Percentiles rank a stretch among this genome's conserved stretches.
phyloP scores from a whole-genome alignment of 92 coral and sea anemone genomes.

The Epizoanthus scotinus region DNA sequence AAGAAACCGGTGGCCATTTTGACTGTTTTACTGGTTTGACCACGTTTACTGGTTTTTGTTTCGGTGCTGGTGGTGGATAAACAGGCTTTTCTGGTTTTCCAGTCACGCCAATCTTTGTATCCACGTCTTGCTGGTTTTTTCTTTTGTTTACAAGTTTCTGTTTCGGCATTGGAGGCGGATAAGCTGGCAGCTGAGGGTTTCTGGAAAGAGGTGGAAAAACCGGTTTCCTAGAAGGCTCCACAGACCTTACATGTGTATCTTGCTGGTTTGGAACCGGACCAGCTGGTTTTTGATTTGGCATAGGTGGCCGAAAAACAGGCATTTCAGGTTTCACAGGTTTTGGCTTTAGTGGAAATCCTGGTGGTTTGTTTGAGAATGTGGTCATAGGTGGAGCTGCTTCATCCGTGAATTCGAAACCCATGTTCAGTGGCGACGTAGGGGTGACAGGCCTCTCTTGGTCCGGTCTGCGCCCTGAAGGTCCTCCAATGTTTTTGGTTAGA shows the following conservation, averaged over 20 bases:
- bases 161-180: conserved; percentile 27
- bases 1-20: not conserved
- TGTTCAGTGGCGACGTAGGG: conserved; percentile 30
- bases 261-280: not conserved
- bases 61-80: conserved; percentile 9
- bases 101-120: not conserved
- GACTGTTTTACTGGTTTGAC: not conserved
- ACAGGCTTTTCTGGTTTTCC: conserved; percentile 14
- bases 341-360: not conserved
- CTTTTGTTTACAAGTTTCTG: not conserved
- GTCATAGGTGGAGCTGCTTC: not conserved
- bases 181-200: not conserved
- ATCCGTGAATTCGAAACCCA: conserved; percentile 7
- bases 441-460: conserved; percentile 11
- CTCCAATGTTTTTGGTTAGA: conserved; percentile 30
- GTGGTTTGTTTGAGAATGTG: not conserved
- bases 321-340: conserved; percentile 16
- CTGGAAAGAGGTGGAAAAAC: conserved; percentile 1
- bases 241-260: not conserved
- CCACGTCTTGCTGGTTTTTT: not conserved
- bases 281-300: not conserved
- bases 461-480: not conserved
- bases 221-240: not conserved
- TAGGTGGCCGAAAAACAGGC: not conserved
- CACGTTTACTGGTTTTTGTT: not conserved